Base-by-base conservation (phyloP, 2,888 invertebrate species). In the Drosophila neutralis region DNA sequence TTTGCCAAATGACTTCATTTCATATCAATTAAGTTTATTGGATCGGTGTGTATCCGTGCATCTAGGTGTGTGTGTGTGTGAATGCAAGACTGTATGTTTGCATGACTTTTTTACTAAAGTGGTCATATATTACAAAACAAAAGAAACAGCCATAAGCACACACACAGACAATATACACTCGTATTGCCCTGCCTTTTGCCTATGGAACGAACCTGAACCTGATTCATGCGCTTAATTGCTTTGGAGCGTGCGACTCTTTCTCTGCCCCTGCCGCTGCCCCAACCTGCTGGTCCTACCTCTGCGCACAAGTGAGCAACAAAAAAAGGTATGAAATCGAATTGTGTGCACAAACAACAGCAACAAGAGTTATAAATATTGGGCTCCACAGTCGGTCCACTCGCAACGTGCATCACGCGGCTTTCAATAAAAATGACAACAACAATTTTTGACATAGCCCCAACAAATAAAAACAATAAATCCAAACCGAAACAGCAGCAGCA, bases 1-100 rank as follows among this genome's bases (percentile, higher is more conserved):
- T 83, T 83, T 89, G 89, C 90, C 91, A 91, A 92, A 90, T 92
- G 92, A 92, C 91, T 92, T 90, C 92, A 92, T 92, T 92, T 91
- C 87, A 90, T 91, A 92, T 92, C 91, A 92, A 91, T 91, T 91
- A 91, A 89, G 87, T 91, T 90, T 90, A 88, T 90, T 82, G 90
- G 79, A 78, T 70, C 83, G 77, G 66, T 70, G 63, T 64, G 53
- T 60, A 54, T 24, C 56, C 53, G 18, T 24, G 54, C 66, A 31
- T 58, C 33, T 48, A 45, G 51, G 10, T 48, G 21, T 58, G 27
- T 27, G 21, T 58, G 15, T 62, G 33, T 65, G 62, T 24, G 53
- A 49, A 54, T 71, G 72, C 63, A 54, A 56, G 52, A 35, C 40
- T 54, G 54, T 40, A 54, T 66, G 54, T 59, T 63, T 35, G 63